Percentiles rank a stretch among this genome's conserved stretches.
These are phyloP conservation scores for Myripristis murdjan DNA, from an alignment of 2,797 vertebrate genomes.

Conservation along the genomic window DNA sequence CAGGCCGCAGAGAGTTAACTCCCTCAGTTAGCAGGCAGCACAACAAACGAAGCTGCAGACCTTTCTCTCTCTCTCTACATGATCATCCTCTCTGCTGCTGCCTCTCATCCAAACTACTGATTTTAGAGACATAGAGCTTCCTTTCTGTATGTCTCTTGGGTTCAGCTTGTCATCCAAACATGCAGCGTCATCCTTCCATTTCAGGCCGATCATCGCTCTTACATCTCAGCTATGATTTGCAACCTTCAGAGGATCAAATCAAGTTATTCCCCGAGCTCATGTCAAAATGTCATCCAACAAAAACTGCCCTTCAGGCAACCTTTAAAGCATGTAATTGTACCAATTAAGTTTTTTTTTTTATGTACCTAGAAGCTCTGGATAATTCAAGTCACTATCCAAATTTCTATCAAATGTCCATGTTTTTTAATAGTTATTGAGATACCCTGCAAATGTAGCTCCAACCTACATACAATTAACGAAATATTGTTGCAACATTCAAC, in stretches of 20 bases:
- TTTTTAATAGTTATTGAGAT: background rate
- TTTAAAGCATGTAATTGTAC: background rate
- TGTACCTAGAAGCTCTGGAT: background rate
- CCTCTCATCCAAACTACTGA: background rate
- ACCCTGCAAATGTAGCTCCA: no score
- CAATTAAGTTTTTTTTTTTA: background rate
- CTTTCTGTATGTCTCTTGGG: background rate
- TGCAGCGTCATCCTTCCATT: conserved; percentile 46
- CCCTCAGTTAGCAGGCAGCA: background rate
- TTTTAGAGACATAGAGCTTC: background rate
- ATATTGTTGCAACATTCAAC: no score
- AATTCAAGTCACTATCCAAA: background rate
- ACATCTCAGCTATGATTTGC: conserved; percentile 42
- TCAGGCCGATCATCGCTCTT: conserved; percentile 45
- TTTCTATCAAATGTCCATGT: background rate
- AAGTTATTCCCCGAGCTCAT: background rate
- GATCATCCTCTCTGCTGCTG: background rate
- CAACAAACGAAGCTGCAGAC: background rate
- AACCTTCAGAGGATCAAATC: conserved; percentile 13
- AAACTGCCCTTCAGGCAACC: background rate
- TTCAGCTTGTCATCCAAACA: conserved; percentile 9
- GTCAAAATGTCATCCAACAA: background rate
- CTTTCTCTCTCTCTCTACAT: background rate
- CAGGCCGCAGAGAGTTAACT: background rate
- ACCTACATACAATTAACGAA: no score